These are phyloP conservation scores for Formica selysi DNA, from an alignment of 1,140 invertebrate genomes.

Conservation along the genomic window DNA sequence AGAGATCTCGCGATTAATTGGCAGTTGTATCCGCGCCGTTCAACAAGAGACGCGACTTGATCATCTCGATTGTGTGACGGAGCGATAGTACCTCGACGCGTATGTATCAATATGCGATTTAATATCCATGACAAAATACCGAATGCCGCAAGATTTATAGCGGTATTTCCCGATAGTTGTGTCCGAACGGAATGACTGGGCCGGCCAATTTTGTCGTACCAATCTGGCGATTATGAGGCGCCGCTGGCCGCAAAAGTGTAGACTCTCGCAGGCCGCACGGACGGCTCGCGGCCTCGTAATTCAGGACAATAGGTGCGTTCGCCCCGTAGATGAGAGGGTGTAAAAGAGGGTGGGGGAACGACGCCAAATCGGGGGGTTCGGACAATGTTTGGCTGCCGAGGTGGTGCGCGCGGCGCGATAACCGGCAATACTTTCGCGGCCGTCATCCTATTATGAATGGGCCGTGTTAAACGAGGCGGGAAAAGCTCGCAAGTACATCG, in stretches of 20 bases:
- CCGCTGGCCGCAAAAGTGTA: slow-evolving; percentile 62
- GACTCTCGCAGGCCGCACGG: slow-evolving; percentile 22
- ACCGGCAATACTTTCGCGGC: slow-evolving; percentile 75
- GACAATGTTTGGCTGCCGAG: slow-evolving; percentile 70
- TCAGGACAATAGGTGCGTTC: slow-evolving; percentile 65
- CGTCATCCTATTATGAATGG: slow-evolving; percentile 77
- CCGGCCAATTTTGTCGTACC: slow-evolving; percentile 70
- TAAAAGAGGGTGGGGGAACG: neutral
- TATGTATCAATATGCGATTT: slow-evolving; percentile 55
- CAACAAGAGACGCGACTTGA: neutral
- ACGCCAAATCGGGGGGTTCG: slow-evolving; percentile 72
- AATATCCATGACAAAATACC: slow-evolving; percentile 62
- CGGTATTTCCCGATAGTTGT: slow-evolving; percentile 63
- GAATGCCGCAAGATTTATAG: slow-evolving; percentile 67
- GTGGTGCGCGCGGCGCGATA: slow-evolving; percentile 65
- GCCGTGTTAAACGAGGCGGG: slow-evolving; percentile 79
- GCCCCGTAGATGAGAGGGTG: neutral
- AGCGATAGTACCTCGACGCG: slow-evolving; percentile 20
- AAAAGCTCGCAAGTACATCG: slow-evolving; percentile 79
- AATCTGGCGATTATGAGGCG: slow-evolving; percentile 75
- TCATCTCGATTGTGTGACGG: neutral
- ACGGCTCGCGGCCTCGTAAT: slow-evolving; percentile 60
- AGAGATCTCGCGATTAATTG: slow-evolving; percentile 21
- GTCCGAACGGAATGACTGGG: slow-evolving; percentile 44
- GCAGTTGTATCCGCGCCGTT: neutral